phyloP scores from a whole-genome alignment of 2,888 invertebrate genomes.

The Pyrrhosoma nymphula region DNA sequence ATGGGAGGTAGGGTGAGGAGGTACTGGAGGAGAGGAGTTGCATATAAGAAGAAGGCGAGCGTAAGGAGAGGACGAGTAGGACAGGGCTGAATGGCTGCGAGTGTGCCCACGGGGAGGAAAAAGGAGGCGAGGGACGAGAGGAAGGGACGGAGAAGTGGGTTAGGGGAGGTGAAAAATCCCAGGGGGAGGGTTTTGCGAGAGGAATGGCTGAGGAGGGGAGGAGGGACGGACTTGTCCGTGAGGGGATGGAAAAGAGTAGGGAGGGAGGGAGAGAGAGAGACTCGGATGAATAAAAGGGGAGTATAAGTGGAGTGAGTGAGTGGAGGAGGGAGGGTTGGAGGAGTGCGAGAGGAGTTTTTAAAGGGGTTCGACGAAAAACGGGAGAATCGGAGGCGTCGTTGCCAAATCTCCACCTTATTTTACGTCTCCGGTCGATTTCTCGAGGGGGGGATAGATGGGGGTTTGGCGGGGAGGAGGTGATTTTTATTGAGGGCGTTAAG shows the following conservation, averaged over 20 bases:
- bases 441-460: neutral
- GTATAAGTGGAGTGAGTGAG: neutral
- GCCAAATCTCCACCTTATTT: slow-evolving; percentile 42
- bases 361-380: slow-evolving; percentile 54
- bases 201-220: neutral
- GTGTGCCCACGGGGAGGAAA: neutral
- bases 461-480: neutral
- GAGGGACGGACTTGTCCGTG: neutral
- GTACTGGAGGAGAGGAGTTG: neutral
- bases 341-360: slow-evolving; percentile 52
- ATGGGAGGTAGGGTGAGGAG: neutral
- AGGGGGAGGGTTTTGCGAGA: neutral
- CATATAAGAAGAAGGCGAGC: neutral
- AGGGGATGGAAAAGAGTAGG: no score
- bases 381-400: slow-evolving; percentile 50
- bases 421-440: slow-evolving; percentile 50
- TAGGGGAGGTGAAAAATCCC: neutral
- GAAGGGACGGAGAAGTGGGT: neutral
- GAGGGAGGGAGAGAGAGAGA: neutral
- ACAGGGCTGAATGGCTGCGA: neutral
- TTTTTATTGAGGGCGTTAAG: slow-evolving; percentile 14
- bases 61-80: no score
- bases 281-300: neutral
- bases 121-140: neutral
- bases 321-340: neutral